phyloP scores from a whole-genome alignment of 2,797 vertebrate species.

The Phaenicophaeus curvirostris region DNA sequence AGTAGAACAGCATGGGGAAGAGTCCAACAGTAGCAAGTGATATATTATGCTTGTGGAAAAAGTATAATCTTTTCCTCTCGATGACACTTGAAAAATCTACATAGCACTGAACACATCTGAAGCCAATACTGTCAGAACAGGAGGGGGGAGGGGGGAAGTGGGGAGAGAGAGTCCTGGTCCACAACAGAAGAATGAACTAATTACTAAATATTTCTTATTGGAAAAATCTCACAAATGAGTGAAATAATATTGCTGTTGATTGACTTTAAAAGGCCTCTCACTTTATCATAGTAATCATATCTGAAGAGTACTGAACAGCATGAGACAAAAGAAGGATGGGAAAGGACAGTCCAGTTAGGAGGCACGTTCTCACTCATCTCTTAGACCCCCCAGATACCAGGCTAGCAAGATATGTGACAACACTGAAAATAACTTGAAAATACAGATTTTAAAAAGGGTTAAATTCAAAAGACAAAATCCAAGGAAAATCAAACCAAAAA shows the following conservation, averaged over 20 bases:
- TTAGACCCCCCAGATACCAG: background rate
- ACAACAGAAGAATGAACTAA: background rate
- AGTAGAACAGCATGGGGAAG: background rate
- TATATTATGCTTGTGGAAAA: background rate
- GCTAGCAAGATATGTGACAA: background rate
- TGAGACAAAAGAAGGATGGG: background rate
- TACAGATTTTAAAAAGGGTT: background rate
- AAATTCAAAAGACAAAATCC: background rate
- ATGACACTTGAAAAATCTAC: background rate
- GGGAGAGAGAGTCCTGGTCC: background rate
- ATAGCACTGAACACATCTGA: background rate
- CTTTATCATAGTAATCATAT: fast-evolving
- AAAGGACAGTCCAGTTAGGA: background rate
- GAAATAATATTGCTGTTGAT: fast-evolving
- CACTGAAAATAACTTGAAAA: background rate
- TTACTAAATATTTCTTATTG: background rate
- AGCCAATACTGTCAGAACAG: background rate
- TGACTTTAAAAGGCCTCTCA: background rate
- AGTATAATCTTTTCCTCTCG: background rate
- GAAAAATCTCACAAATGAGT: background rate
- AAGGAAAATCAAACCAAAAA: background rate
- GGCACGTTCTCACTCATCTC: background rate
- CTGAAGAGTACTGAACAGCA: background rate
- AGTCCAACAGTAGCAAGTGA: background rate
- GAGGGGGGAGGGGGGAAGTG: background rate